These are phyloP conservation scores for Antennarius maculatus DNA, from an alignment of 2,797 vertebrate genomes.

Conservation along the genomic window DNA sequence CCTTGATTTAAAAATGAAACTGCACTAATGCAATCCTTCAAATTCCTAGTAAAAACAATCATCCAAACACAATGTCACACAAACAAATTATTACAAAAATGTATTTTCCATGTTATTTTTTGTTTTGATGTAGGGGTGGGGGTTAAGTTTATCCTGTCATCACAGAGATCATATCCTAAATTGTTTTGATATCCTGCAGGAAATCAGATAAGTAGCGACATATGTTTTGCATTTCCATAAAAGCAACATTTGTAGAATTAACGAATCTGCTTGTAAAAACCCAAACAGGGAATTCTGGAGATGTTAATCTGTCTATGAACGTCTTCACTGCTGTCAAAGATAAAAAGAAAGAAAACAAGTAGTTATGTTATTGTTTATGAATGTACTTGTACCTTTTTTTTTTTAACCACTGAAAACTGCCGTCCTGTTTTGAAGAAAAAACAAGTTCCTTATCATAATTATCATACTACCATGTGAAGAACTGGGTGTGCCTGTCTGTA, in stretches of 20 bases:
- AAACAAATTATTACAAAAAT: constrained; percentile 60
- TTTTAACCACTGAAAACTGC: background rate
- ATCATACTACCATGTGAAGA: background rate
- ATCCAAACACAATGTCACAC: constrained; percentile 38
- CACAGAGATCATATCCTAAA: constrained; percentile 65
- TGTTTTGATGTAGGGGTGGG: background rate
- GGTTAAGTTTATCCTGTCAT: constrained; percentile 59
- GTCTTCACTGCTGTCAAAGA: constrained; percentile 22
- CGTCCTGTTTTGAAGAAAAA: too few relatives aligned
- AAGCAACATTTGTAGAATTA: constrained; percentile 74
- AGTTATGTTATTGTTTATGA: background rate
- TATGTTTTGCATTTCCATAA: constrained; percentile 77
- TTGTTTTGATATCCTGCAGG: constrained; percentile 74
- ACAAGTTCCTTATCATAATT: background rate
- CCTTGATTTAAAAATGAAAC: background rate
- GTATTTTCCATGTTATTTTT: constrained; percentile 52
- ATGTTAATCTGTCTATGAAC: constrained; percentile 67
- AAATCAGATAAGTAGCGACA: constrained; percentile 76
- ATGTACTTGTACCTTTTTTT: background rate
- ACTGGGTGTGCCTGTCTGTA: too few relatives aligned
- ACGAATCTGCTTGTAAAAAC: constrained; percentile 58
- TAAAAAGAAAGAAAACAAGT: background rate
- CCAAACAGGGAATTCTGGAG: constrained; percentile 54
- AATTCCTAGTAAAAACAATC: constrained; percentile 45
- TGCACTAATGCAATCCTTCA: background rate